A percentile compares a stretch with the other conserved stretches of the same genome.
Evolutionary conservation across 2,113 vertebrate species (phyloP).

Genomic region (Elephas maximus): DNA sequence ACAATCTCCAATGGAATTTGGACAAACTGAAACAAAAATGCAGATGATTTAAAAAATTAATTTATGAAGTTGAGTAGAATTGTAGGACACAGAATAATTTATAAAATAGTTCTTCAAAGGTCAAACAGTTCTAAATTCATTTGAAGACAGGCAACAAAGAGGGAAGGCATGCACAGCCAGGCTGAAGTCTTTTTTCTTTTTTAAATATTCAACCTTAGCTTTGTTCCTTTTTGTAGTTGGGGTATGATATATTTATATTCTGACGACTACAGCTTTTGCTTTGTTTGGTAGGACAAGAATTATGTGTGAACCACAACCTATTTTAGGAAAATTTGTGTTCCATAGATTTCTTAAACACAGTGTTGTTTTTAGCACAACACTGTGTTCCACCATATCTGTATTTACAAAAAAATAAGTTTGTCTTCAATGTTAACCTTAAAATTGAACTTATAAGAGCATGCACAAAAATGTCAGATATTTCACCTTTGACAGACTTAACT

Average conservation of each 20-base stretch:
- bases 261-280: neutral
- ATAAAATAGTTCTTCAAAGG: neutral
- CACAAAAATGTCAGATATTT: neutral
- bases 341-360: slow-evolving; percentile 20
- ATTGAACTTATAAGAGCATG: neutral
- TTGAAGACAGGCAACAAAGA: slow-evolving; percentile 6
- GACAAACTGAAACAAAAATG: slow-evolving; percentile 6
- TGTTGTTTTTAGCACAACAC: neutral
- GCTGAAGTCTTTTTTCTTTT: neutral
- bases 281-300: slow-evolving; percentile 1
- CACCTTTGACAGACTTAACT: neutral
- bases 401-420: neutral
- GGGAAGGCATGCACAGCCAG: neutral
- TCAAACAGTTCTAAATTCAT: slow-evolving; percentile 26
- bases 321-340: slow-evolving; percentile 10
- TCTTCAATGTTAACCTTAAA: slow-evolving; percentile 4
- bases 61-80: slow-evolving; percentile 11
- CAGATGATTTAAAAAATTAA: neutral
- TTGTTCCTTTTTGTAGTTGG: neutral
- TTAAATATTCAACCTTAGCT: neutral
- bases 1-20: neutral
- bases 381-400: neutral
- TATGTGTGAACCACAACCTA: neutral
- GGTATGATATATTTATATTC: neutral
- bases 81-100: neutral